A percentile compares a stretch with the other conserved stretches of the same genome.
phyloP scores from a whole-genome alignment of 1,140 invertebrate species.

The Procambarus clarkii region DNA sequence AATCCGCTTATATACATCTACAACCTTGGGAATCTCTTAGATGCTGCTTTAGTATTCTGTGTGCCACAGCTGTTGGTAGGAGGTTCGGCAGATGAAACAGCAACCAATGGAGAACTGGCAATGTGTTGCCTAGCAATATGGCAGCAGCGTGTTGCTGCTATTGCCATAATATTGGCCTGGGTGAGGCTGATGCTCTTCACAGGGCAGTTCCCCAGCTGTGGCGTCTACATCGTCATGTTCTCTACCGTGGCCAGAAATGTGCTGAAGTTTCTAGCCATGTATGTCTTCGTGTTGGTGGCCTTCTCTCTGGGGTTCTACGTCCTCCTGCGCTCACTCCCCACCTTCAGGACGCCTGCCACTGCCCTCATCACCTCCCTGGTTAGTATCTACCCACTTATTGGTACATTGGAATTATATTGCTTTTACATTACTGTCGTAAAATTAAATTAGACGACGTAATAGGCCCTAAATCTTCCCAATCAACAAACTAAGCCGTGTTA shows the following conservation, averaged over 20 bases:
- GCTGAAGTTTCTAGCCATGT: conserved; percentile 68
- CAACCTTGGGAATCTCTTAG: conserved; percentile 51
- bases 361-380: conserved; percentile 70
- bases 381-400: conserved; percentile 16
- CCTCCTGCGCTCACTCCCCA: conserved; percentile 43
- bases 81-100: not conserved
- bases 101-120: not conserved
- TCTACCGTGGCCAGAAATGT: conserved; percentile 68
- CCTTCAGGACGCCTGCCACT: conserved; percentile 43
- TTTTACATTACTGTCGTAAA: too few species aligned
- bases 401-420: too few species aligned
- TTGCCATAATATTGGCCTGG: conserved; percentile 65
- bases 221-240: conserved; percentile 72
- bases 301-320: conserved; percentile 71
- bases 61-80: conserved; percentile 54
- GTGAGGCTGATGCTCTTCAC: conserved; percentile 67
- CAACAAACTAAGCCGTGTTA: too few species aligned
- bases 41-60: conserved; percentile 53
- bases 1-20: conserved; percentile 48
- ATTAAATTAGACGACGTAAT: too few species aligned
- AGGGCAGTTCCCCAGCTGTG: conserved; percentile 71
- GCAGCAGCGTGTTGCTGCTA: conserved; percentile 51
- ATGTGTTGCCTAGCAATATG: conserved; percentile 35
- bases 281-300: conserved; percentile 67
- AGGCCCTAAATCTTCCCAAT: too few species aligned